phyloP scores from a whole-genome alignment of 2,797 vertebrate species.

The Molothrus ater region DNA sequence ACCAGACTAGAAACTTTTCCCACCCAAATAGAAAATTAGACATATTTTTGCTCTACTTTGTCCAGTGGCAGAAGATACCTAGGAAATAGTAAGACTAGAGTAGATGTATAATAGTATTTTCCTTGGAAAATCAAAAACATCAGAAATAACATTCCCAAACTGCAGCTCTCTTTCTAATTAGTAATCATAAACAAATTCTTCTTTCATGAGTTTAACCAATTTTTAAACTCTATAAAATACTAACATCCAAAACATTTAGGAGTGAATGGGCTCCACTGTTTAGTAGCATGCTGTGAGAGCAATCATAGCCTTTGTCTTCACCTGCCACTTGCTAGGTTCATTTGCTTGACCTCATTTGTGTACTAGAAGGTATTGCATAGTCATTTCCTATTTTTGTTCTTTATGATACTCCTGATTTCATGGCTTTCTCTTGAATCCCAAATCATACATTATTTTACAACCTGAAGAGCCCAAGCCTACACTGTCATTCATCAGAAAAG shows the following conservation, averaged over 20 bases:
- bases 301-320: neutral
- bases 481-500: neutral
- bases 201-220: neutral
- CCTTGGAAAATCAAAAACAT: neutral
- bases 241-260: neutral
- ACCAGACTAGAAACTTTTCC: neutral
- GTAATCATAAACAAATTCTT: neutral
- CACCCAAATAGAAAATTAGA: neutral
- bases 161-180: neutral
- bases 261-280: neutral
- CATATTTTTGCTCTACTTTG: neutral
- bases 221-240: neutral
- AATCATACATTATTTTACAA: neutral
- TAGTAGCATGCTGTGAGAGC: neutral
- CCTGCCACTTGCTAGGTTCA: neutral
- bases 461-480: neutral
- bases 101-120: neutral
- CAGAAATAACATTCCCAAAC: neutral
- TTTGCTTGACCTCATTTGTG: neutral
- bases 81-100: neutral
- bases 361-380: neutral
- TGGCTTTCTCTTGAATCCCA: neutral
- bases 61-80: neutral
- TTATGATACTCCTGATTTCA: neutral
- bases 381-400: neutral